Evolutionary conservation across 1,140 invertebrate genomes (phyloP), one percentile per base, ranked within the genome.

Genomic region (Lepidurus couesii): DNA sequence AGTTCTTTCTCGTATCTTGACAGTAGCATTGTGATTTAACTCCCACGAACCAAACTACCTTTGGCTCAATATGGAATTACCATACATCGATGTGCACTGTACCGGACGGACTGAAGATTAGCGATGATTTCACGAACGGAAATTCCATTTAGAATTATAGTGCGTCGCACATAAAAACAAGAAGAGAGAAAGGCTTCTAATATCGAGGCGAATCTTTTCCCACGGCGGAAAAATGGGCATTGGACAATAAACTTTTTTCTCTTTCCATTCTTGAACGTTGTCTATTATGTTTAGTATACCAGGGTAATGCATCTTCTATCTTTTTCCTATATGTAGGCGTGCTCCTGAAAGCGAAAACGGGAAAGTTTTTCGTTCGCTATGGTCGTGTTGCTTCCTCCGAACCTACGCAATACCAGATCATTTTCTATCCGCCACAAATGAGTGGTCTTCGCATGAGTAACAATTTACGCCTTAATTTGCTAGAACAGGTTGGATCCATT

Each of bases 291-390:
- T 34, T 34, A 34, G 34, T 34, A 34, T 34, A 34, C 34, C 34
- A 34, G 34, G 34, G 34, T 34, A 4, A 34, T 34, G 3, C 34
- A 34, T 34, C 34, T 34, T 34, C 34, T 34, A 34, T 65, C 53
- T 16, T 21, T 65, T 65, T 65, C 21, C 53, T 65, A 21, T 16
- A 65, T 11, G 16, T 21, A 65, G 53, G 53, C 53, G 53, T 65
- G 53, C 53, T 13, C 13, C 53, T 16, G 53, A 65, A 65, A 65
- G 53, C 53, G 53, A 65, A 65, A 65, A 65, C 53, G 53, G 53
- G 53, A 65, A 65, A 65, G 53, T 21, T 65, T 13, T 21, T 65
- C 53, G 21, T 65, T 21, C 16, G 53, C 53, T 65, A 65, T n/a
- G 53, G 53, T 65, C 53, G 21, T 65, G 53, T 21, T 65, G 16